phyloP scores from a whole-genome alignment of 2,888 invertebrate species.

The Dasypolia templi region DNA sequence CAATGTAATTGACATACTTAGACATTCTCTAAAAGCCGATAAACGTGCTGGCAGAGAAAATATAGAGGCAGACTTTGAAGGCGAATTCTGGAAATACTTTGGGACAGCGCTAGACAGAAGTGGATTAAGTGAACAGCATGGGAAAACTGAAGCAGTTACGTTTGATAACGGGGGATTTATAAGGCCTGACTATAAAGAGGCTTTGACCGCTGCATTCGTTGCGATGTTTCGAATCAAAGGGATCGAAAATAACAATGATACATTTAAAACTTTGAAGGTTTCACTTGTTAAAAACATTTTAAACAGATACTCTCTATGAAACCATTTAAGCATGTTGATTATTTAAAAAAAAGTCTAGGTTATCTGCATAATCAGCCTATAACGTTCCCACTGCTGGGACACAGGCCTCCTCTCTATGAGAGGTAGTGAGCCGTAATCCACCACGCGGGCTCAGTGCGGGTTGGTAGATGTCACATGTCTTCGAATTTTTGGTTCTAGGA shows the following conservation, averaged over 20 bases:
- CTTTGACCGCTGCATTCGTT: slow-evolving; percentile 10
- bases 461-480: too few species aligned
- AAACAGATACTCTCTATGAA: neutral
- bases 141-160: slow-evolving; percentile 15
- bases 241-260: neutral
- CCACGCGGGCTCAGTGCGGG: too few species aligned
- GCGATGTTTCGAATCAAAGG: neutral
- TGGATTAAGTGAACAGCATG: slow-evolving; percentile 40
- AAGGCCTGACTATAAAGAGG: neutral
- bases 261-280: neutral
- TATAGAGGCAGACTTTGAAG: slow-evolving; percentile 33
- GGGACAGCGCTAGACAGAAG: slow-evolving; percentile 23
- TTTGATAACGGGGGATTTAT: slow-evolving; percentile 20
- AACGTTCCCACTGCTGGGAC: too few species aligned
- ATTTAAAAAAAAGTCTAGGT: neutral
- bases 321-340: neutral
- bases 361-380: too few species aligned
- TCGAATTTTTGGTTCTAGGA: too few species aligned
- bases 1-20: slow-evolving; percentile 22
- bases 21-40: slow-evolving; percentile 37
- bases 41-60: slow-evolving; percentile 22
- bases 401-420: too few species aligned
- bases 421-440: too few species aligned
- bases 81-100: slow-evolving; percentile 22
- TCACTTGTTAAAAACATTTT: too few species aligned